Evolutionary conservation across 2,797 vertebrate genomes (phyloP).

Genomic region (Heteromormyrus szaboi): DNA sequence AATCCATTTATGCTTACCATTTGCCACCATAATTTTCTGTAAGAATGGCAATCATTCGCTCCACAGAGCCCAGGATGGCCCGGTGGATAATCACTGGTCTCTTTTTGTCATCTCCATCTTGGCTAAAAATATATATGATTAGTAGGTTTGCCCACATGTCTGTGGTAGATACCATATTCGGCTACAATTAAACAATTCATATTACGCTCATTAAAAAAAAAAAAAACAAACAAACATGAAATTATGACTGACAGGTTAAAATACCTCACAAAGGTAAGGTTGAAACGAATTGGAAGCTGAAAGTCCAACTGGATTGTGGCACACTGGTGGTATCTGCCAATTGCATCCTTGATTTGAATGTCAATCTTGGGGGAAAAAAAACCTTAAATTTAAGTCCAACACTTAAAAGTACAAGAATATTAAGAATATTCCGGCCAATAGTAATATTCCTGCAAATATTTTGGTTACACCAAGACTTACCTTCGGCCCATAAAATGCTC

Average conservation of each 20-base stretch:
- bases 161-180: neutral
- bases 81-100: conserved; percentile 93
- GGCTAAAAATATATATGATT: conserved; percentile 56
- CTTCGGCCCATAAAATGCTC: conserved; percentile 98
- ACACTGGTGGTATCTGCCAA: conserved; percentile 95
- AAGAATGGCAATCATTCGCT: conserved; percentile 96
- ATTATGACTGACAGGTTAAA: neutral
- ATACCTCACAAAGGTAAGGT: conserved; percentile 88
- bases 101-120: conserved; percentile 89
- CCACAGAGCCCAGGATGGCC: conserved; percentile 92
- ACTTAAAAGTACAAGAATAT: neutral
- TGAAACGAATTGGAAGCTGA: conserved; percentile 90
- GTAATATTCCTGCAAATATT: neutral
- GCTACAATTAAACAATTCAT: neutral
- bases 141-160: neutral
- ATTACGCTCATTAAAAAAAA: neutral
- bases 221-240: neutral
- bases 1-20: conserved; percentile 68
- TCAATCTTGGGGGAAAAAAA: conserved; percentile 72
- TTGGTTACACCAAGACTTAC: conserved; percentile 52
- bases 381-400: neutral
- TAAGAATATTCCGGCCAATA: neutral
- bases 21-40: conserved; percentile 96
- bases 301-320: conserved; percentile 96
- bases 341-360: conserved; percentile 96